A percentile compares a stretch with the other conserved stretches of the same genome.
Evolutionary conservation across 2,888 invertebrate genomes (phyloP).

Genomic region (Alloscopus bannaensis): DNA sequence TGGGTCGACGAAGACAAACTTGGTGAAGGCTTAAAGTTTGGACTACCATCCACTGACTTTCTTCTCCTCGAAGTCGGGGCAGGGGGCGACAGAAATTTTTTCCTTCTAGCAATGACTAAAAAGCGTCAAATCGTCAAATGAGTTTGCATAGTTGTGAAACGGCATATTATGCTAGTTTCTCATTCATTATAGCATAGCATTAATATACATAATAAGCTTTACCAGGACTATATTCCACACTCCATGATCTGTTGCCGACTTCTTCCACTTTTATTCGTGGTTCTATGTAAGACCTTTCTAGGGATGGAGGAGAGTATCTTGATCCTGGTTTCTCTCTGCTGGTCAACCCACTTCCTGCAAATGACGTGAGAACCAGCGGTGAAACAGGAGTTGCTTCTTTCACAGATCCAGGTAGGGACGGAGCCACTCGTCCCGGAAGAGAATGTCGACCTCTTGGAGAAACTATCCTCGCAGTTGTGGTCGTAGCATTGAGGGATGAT

Average conservation of each 20-base stretch:
- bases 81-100: slow-evolving; percentile 41
- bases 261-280: too few relatives aligned
- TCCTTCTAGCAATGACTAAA: slow-evolving; percentile 13
- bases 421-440: slow-evolving; percentile 9
- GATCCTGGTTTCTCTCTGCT: neutral
- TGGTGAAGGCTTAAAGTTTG: slow-evolving; percentile 46
- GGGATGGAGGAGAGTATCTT: neutral
- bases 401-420: neutral
- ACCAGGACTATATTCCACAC: too few relatives aligned
- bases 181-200: too few relatives aligned
- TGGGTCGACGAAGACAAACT: slow-evolving; percentile 50
- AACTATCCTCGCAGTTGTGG: neutral
- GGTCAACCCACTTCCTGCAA: neutral
- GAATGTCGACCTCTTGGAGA: slow-evolving; percentile 28
- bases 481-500: neutral
- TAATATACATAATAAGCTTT: too few relatives aligned
- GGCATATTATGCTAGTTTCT: too few relatives aligned
- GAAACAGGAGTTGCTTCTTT: neutral
- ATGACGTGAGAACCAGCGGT: slow-evolving; percentile 3
- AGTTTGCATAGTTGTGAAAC: too few relatives aligned
- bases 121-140: too few relatives aligned
- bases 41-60: slow-evolving; percentile 44
- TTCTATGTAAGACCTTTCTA: too few relatives aligned
- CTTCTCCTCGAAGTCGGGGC: slow-evolving; percentile 20
- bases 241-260: too few relatives aligned